Base-by-base conservation (phyloP, 2,113 vertebrate species). In the Cephalopterus ornatus region DNA sequence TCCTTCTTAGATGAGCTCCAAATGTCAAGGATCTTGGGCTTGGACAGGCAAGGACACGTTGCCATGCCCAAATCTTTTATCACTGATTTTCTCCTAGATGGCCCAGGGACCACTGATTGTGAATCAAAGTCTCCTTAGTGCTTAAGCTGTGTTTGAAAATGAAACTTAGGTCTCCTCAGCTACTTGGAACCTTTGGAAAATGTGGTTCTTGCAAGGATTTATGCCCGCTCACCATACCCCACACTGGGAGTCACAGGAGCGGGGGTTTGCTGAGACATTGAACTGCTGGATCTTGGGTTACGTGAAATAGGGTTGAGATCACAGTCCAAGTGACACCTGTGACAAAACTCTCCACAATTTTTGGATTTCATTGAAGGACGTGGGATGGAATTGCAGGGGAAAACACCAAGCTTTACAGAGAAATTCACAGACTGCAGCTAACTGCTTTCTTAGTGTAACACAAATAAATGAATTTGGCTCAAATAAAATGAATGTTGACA, bases 391-490 rank as follows among this genome's bases (percentile, higher is more conserved):
- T 95, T 93, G 93, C 82, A 80, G 21, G 53, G 46, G 14, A 88
- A 92, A 95, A 92, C 49, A 85, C 7, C 41, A 67, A 42, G 42
- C 49, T 81, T 89, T 82, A 22, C 18, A 80, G 59, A 85, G 71
- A 70, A 61, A 52, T 85, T 58, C 42, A 55, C 1, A 74, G 71
- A 49, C 84, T 85, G 66, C 44, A 73, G 44, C 20, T 89, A 56
- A 89, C 78, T 73, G 88, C 85, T 93, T 94, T 87, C 71, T 72
- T n/a, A 76, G 44, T 73, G 44, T 72, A 94, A 93, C 37, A 89
- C 8, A 94, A 96, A 95, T 89, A 89, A 92, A 95, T 94, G 10
- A 85, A 90, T 88, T 95, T 73, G 42, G 39, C 41, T 95, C 86
- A 89, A 77, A 77, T 84, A 84, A 95, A 88, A 78, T 67, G 68